Conservation (phyloP, 2,113 vertebrate genomes). For the Eublepharis macularius region DNA sequence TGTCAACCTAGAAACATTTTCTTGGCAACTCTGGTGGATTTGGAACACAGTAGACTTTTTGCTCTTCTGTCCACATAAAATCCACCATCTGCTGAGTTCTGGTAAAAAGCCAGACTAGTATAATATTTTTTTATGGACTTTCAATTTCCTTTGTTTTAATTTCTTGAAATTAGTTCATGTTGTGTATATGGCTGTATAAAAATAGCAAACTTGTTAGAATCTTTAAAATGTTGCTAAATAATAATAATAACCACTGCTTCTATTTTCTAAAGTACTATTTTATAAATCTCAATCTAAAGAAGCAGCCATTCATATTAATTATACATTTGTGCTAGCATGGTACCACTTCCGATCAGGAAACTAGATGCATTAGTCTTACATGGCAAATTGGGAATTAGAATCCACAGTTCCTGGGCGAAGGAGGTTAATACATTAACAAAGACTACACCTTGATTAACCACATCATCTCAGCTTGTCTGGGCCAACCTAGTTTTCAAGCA, state of each 20-base stretch:
- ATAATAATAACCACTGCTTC: neutral
- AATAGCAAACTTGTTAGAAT: constrained; percentile 39
- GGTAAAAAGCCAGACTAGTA: constrained; percentile 53
- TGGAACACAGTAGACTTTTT: constrained; percentile 59
- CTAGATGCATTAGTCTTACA: constrained; percentile 66
- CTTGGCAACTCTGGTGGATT: constrained; percentile 38
- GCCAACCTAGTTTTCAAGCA: constrained; percentile 44
- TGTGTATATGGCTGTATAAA: constrained; percentile 46
- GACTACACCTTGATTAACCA: constrained; percentile 67
- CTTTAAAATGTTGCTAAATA: constrained; percentile 23
- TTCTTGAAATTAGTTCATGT: constrained; percentile 63
- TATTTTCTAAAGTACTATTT: too few species aligned
- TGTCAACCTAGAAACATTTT: constrained; percentile 66
- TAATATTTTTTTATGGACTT: constrained; percentile 42
- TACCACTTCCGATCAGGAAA: constrained; percentile 59
- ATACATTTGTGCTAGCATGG: constrained; percentile 62
- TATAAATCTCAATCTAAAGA: constrained; percentile 56
- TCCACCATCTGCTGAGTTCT: constrained; percentile 55
- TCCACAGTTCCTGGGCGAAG: constrained; percentile 64
- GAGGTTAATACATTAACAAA: constrained; percentile 72
- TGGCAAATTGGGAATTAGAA: constrained; percentile 69
- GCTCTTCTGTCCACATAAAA: constrained; percentile 54
- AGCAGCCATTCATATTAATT: constrained; percentile 65
- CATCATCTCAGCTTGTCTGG: constrained; percentile 55
- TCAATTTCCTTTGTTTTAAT: constrained; percentile 59